These are phyloP conservation scores for Lacerta bilineata DNA, from an alignment of 2,797 vertebrate species.

Conservation along the genomic window DNA sequence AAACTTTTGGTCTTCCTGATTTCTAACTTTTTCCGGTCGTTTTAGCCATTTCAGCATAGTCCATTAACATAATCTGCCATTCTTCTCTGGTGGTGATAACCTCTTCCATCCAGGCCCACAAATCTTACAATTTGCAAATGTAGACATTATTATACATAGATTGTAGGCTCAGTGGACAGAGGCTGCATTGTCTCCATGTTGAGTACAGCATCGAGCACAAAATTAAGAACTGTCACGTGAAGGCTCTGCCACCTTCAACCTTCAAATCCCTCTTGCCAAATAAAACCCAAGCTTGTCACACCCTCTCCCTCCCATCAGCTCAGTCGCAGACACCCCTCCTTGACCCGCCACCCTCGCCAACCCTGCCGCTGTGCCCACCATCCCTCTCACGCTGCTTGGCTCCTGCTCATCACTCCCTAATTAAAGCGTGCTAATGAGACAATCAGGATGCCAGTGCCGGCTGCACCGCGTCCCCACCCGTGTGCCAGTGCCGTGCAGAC, in stretches of 20 bases:
- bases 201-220: not conserved
- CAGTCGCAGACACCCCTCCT: not conserved
- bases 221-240: fast-evolving
- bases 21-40: too few species aligned
- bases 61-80: too few species aligned
- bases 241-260: too few species aligned
- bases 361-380: fast-evolving
- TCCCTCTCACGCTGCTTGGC: fast-evolving
- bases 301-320: fast-evolving
- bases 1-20: too few species aligned
- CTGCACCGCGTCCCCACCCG: constrained; percentile 61
- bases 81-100: not conserved
- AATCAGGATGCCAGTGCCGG: constrained; percentile 62
- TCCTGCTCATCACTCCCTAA: not conserved
- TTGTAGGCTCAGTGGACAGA: not conserved
- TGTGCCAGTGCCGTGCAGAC: constrained; percentile 61
- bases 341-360: not conserved
- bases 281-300: not conserved
- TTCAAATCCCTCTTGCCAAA: not conserved
- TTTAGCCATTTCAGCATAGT: too few species aligned
- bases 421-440: constrained; percentile 73
- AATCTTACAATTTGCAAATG: too few species aligned
- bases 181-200: not conserved
- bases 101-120: not conserved
- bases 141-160: too few species aligned